Evolutionary conservation across 2,888 invertebrate genomes (phyloP), one percentile per base, ranked within the genome.

Genomic region (Brachypterus glaber): DNA sequence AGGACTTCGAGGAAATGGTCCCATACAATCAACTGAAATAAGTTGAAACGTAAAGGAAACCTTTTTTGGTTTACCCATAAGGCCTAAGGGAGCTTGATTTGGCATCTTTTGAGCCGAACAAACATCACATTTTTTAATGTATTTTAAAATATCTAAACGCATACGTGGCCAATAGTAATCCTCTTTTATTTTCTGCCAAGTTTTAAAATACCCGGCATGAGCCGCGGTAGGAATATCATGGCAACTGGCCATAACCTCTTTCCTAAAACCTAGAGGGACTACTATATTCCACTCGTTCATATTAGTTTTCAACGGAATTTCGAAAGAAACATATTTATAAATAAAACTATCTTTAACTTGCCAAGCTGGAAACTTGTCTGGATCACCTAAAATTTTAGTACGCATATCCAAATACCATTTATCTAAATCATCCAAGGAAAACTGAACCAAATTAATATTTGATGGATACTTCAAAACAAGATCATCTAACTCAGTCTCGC

Each of bases 181-280:
- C 7, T 44, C 46, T n/a, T 29, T 16, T 3, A 44, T 30, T 35
- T 36, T 16, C 1, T 18, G n/a, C n/a, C 36, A 17, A 7, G 45
- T 47, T 39, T 47, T 45, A 31, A 18, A 42, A 15, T 34, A 39
- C 7, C 46, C 44, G 34, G 45, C 39, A 27, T 48, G 48, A 3
- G 37, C 34, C 15, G 34, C 12, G 7, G n/a, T n/a, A n/a, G n/a
- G n/a, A n/a, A n/a, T n/a, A n/a, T n/a, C n/a, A n/a, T n/a, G n/a
- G n/a, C 25, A 34, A 34, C 14, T 17, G 11, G 34, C n/a, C 13
- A 34, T 21, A 4, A 34, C 24, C 25, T 30, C 25, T 13, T 26
- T 25, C 25, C 34, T 21, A 7, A 25, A 13, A 30, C 9, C 8
- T 7, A 8, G 8, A 8, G 30, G 30, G 11, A 30, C 30, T 9